These are phyloP conservation scores for Poecile atricapillus DNA, from an alignment of 2,113 vertebrate genomes.

Conservation along the genomic window DNA sequence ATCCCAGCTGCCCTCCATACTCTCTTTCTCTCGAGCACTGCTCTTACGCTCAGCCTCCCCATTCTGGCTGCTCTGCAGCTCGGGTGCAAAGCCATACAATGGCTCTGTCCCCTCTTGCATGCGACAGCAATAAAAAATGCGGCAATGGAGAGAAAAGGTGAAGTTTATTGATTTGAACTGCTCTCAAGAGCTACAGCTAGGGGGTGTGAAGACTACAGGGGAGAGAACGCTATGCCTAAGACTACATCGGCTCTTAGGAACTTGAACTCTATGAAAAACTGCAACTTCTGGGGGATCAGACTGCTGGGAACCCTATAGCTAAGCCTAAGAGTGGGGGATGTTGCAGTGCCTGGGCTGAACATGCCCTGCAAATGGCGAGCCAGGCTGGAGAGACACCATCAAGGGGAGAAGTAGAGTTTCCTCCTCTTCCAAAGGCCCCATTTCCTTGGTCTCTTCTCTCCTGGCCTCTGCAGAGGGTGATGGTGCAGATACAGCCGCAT, in stretches of 20 bases:
- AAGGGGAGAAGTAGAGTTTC: not conserved
- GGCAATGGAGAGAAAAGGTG: accelerated
- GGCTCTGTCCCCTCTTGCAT: accelerated
- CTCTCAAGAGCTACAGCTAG: not conserved
- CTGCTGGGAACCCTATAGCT: not conserved
- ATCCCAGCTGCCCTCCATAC: not conserved
- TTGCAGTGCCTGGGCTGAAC: not conserved
- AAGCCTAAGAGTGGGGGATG: not conserved
- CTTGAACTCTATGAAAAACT: not conserved
- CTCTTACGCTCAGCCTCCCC: no score
- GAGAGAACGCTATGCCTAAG: not conserved
- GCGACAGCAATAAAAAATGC: accelerated
- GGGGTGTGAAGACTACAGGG: accelerated
- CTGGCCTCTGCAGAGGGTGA: accelerated
- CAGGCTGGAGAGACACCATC: accelerated
- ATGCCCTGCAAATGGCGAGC: no score
- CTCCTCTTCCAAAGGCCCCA: not conserved
- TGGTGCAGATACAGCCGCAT: accelerated
- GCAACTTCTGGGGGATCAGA: not conserved
- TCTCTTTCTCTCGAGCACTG: not conserved
- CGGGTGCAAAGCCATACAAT: not conserved
- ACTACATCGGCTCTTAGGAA: not conserved
- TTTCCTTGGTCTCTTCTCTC: not conserved
- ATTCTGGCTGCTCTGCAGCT: not conserved
- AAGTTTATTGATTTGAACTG: not conserved